phyloP scores from a whole-genome alignment of 2,888 invertebrate species.

The Papilio demoleus region DNA sequence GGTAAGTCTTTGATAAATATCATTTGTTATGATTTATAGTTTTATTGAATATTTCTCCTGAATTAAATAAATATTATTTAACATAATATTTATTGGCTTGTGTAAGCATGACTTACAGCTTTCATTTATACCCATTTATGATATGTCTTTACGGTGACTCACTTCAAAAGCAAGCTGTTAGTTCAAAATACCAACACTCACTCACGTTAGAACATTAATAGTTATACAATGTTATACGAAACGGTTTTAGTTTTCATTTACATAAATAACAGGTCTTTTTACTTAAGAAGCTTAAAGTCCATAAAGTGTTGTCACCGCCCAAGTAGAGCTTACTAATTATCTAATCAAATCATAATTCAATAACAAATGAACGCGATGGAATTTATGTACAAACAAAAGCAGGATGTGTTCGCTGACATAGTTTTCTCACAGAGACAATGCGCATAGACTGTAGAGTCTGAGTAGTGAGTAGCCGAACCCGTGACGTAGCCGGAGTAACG shows the following conservation, averaged over 20 bases:
- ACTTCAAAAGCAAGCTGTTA: background rate
- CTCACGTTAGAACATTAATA: background rate
- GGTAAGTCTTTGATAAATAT: constrained; percentile 27
- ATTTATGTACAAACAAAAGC: constrained; percentile 36
- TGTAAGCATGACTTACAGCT: background rate
- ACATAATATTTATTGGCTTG: background rate
- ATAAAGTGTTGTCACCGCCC: background rate
- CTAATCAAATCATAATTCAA: constrained; percentile 14
- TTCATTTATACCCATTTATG: background rate
- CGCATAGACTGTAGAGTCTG: constrained; percentile 21
- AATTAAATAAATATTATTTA: background rate
- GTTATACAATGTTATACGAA: constrained; percentile 8
- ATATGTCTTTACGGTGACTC: background rate
- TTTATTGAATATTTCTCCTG: background rate
- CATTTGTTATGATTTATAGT: constrained; percentile 6
- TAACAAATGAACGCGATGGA: constrained; percentile 28
- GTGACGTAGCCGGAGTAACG: constrained; percentile 42
- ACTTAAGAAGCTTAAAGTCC: background rate
- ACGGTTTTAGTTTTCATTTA: background rate
- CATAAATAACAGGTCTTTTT: constrained; percentile 1
- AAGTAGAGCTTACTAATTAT: constrained; percentile 1
- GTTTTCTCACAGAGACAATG: constrained; percentile 40
- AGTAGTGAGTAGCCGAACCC: constrained; percentile 31
- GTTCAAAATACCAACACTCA: background rate
- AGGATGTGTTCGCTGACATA: constrained; percentile 41